These are phyloP conservation scores for Semicossyphus pulcher DNA, from an alignment of 2,113 vertebrate species.

Conservation along the genomic window DNA sequence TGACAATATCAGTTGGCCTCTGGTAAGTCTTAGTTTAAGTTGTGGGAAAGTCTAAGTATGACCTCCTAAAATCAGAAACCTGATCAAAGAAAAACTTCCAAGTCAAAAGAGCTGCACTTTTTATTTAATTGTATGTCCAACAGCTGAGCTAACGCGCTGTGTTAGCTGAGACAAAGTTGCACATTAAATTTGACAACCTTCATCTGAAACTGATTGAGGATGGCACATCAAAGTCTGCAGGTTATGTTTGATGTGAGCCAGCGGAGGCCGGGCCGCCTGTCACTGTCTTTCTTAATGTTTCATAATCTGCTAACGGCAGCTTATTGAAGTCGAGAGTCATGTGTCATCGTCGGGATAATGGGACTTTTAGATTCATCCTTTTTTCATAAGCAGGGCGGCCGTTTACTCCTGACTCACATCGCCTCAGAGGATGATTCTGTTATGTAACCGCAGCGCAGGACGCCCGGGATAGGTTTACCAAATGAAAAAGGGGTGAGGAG, in stretches of 20 bases:
- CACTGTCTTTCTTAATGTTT: constrained; percentile 8
- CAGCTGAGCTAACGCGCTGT: not conserved
- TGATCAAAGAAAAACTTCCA: constrained; percentile 14
- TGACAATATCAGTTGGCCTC: too few species aligned
- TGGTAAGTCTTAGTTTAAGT: not conserved
- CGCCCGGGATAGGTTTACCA: constrained; percentile 28
- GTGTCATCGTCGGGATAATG: constrained; percentile 33
- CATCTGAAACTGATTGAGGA: not conserved
- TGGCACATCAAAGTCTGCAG: constrained; percentile 7
- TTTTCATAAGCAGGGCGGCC: constrained; percentile 12
- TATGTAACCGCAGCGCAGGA: constrained; percentile 32
- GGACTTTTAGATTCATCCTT: constrained; percentile 26
- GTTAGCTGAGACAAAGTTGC: not conserved
- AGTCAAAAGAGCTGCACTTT: not conserved
- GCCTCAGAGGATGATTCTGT: constrained; percentile 37
- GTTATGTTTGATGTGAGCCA: constrained; percentile 21
- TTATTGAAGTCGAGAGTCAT: constrained; percentile 2
- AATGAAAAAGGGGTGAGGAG: constrained; percentile 27
- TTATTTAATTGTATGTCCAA: not conserved
- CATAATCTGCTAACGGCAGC: constrained; percentile 26
- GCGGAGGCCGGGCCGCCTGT: not conserved
- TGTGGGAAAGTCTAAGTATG: not conserved
- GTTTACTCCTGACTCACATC: constrained; percentile 33
- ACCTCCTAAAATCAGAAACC: too few species aligned
- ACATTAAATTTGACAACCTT: not conserved